Base-by-base conservation (phyloP, 2,888 invertebrate genomes). In the Agriopis leucophaearia region DNA sequence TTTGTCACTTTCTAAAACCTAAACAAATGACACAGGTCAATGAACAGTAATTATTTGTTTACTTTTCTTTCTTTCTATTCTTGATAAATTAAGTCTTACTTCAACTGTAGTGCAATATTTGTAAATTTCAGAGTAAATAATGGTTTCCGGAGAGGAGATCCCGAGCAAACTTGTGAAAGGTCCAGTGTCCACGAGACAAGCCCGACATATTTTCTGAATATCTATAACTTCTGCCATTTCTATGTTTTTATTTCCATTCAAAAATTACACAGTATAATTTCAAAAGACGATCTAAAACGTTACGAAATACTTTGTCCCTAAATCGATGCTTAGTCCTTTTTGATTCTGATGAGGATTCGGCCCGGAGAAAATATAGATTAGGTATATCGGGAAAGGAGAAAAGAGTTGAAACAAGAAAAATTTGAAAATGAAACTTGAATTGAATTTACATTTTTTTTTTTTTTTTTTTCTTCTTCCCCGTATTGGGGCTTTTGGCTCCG, bases 51-150 rank as follows among this genome's bases (percentile, higher is more conserved):
- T 47, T 16, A 15, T 10, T 47, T 45, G 44, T 44, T 44, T 44
- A 44, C 13, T 27, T 27, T 27, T 16, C 9, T 16, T 6, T 36
- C 36, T 8, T 42, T 0, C 12, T 42, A 7, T n/a, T 44, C 13
- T 44, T 44, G 13, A 44, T 4, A 7, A 45, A 1, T 18, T 3
- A 27, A 12, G 0, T 8, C 71, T 84, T 80, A 93, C 94, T 85
- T 92, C 90, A 27, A 94, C 87, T 64, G 94, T 91, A 52, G 94
- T 94, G 70, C 94, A 94, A 78, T 88, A 94, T 73, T 89, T 87
- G 72, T 89, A 94, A 69, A 93, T 84, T 73, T 92, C 91, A 27
- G 74, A 65, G 48, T 54, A 73, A 12, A 69, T 8, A 47, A 74
- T 58, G 1, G 71, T 51, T 65, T 74, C 75, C 42, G 90, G 80